Evolutionary conservation across 2,797 vertebrate species (phyloP), one percentile per base, ranked within the genome.

Genomic region (Distichodus sexfasciatus): DNA sequence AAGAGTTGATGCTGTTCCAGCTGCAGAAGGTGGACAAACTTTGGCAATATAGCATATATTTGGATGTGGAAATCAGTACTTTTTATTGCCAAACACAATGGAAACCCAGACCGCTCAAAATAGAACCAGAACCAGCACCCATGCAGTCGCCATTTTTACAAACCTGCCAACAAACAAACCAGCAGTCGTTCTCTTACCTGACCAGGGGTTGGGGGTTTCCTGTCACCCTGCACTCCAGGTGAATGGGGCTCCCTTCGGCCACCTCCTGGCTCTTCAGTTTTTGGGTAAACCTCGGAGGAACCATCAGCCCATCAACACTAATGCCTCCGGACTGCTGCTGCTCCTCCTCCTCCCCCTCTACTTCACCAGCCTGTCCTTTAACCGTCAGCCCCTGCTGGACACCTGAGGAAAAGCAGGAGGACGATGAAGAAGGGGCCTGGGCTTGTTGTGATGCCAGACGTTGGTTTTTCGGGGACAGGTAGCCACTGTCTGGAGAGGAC

Each of bases 221-320:
- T 6, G 31, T 76, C 55, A 96, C 94, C 84, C 93, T 86, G 79
- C 97, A 99, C 66, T 96, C 94, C 83, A 99, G 82, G 1, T 89
- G 82, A 23, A 99, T 95, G 67, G 86, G 88, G 41, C 89, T 96
- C 73, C 97, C 97, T 81, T 98, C 97, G 0, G 93, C 92, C 72
- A 97, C 95, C 83, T 99, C 97, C 83, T 97, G 97, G 77, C 97
- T 99, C 77, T 92, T 91, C 33, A 99, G 91, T 83, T 98, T 99
- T 82, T 98, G 95, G 23, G 87, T 88, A 87, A 99, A 99, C 2
- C 79, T 87, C 40, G 97, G 96, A 2, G 91, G 92, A 40, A 87
- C 88, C 78, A 88, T 72, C 0, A 84, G 78, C 66, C 83, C 83
- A 5, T 79, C 66, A 47, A 76, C 69, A 61, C 60, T 75, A 23